Percentiles rank a stretch among this genome's conserved stretches.
Conservation (phyloP, 2,113 vertebrate species). For the Scomber scombrus region DNA sequence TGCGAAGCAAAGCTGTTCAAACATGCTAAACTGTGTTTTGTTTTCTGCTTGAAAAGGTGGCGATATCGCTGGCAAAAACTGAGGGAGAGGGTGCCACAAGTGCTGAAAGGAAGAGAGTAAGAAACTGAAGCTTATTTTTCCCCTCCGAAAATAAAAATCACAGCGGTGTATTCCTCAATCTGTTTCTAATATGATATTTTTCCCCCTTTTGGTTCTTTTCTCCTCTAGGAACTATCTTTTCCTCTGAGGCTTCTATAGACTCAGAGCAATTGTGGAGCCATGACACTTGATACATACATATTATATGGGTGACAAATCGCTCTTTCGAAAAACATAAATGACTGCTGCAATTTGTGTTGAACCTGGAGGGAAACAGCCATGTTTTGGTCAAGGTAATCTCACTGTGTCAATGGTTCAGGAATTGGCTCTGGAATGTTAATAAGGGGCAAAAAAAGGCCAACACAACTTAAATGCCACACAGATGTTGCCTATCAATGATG, state of each 20-base stretch:
- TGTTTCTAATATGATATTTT: conserved; percentile 35
- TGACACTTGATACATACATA: conserved; percentile 43
- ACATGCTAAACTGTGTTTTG: conserved; percentile 44
- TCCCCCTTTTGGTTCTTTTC: background rate
- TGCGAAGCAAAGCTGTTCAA: conserved; percentile 49
- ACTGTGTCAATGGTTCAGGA: conserved; percentile 60
- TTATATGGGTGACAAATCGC: conserved; percentile 44
- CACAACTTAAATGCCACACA: conserved; percentile 73
- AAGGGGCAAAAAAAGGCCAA: conserved; percentile 46
- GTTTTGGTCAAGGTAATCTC: conserved; percentile 70
- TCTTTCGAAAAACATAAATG: conserved; percentile 54
- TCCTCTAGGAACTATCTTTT: conserved; percentile 32
- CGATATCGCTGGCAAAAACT: conserved; percentile 65
- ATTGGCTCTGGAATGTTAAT: conserved; percentile 77
- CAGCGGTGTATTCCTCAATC: background rate
- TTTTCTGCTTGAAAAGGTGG: conserved; percentile 61
- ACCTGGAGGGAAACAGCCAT: conserved; percentile 29
- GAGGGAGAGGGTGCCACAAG: conserved; percentile 51
- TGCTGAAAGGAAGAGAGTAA: conserved; percentile 47
- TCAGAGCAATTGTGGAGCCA: background rate
- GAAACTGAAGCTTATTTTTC: background rate
- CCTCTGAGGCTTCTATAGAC: conserved; percentile 27
- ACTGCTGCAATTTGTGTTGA: conserved; percentile 44
- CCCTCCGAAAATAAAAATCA: background rate
- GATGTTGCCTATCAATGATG: conserved; percentile 68